Conservation (phyloP, 2,113 vertebrate species). For the Sebastes schlegelii region DNA sequence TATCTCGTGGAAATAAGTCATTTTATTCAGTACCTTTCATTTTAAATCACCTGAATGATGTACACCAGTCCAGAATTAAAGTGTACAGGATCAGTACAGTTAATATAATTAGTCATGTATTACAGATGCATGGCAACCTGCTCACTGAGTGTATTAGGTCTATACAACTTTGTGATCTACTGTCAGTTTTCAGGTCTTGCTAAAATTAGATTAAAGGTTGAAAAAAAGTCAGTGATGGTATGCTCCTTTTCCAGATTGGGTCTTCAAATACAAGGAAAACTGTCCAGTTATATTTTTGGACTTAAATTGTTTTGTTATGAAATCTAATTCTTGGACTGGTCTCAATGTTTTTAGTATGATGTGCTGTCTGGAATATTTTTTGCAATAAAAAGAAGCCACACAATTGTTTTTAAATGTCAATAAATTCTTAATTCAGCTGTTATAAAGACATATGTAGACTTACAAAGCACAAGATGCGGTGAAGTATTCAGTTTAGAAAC, state of each 20-base stretch:
- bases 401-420: conserved; percentile 1
- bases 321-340: conserved; percentile 24
- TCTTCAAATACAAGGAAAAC: background rate
- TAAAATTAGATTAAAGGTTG: background rate
- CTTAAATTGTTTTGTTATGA: conserved; percentile 15
- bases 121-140: conserved; percentile 1
- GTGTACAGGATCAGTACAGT: conserved; percentile 32
- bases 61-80: conserved; percentile 22
- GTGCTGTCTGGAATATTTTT: conserved; percentile 59
- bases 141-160: background rate
- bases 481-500: conserved; percentile 14
- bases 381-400: conserved; percentile 71
- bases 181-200: conserved; percentile 11
- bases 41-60: conserved; percentile 20
- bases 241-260: conserved; percentile 7
- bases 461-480: conserved; percentile 9
- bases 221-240: background rate
- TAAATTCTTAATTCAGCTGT: background rate
- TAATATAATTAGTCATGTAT: conserved; percentile 14
- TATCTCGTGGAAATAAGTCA: conserved; percentile 5
- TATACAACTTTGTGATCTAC: background rate
- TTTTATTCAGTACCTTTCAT: conserved; percentile 19
- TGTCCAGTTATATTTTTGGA: conserved; percentile 7
- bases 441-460: background rate
- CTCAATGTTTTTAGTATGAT: conserved; percentile 53